Conservation (phyloP, 2,888 invertebrate genomes). For the Cloeon dipterum region DNA sequence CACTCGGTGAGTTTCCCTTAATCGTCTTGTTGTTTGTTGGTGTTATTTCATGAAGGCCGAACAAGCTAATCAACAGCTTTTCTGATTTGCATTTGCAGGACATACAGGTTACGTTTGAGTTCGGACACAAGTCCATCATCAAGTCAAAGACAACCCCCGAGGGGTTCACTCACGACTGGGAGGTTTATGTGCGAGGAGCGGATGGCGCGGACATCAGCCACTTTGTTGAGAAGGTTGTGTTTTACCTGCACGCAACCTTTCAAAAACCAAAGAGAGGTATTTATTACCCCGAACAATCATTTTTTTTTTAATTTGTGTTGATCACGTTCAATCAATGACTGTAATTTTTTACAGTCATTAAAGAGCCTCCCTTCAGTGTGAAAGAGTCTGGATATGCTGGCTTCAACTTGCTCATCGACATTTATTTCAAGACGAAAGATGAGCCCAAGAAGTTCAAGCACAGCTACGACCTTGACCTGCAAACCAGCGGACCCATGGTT, state of each 20-base stretch:
- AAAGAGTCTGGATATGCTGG: constrained; percentile 94
- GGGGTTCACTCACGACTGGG: constrained; percentile 96
- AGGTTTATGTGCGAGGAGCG: constrained; percentile 74
- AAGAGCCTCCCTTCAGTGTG: constrained; percentile 74
- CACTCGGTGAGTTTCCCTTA: no score
- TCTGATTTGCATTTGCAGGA: constrained; percentile 15
- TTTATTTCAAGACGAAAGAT: constrained; percentile 69
- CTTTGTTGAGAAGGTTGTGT: constrained; percentile 78
- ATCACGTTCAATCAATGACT: constrained; percentile 3
- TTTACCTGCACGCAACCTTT: constrained; percentile 78
- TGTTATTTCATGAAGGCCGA: no score
- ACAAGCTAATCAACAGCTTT: no score
- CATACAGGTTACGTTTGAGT: constrained; percentile 65
- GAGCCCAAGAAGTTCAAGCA: constrained; percentile 58
- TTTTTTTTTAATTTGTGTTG: constrained; percentile 19
- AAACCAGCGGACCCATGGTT: constrained; percentile 47
- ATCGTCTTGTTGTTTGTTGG: no score
- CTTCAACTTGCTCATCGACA: constrained; percentile 71
- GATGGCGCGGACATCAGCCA: constrained; percentile 70
- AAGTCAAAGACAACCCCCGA: constrained; percentile 62
- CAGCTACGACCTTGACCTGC: constrained; percentile 67
- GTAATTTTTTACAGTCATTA: constrained; percentile 41
- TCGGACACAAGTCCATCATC: constrained; percentile 72
- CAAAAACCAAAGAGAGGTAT: constrained; percentile 80
- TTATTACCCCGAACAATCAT: constrained; percentile 14